phyloP scores from a whole-genome alignment of 2,113 vertebrate genomes.

The Hypomesus transpacificus region DNA sequence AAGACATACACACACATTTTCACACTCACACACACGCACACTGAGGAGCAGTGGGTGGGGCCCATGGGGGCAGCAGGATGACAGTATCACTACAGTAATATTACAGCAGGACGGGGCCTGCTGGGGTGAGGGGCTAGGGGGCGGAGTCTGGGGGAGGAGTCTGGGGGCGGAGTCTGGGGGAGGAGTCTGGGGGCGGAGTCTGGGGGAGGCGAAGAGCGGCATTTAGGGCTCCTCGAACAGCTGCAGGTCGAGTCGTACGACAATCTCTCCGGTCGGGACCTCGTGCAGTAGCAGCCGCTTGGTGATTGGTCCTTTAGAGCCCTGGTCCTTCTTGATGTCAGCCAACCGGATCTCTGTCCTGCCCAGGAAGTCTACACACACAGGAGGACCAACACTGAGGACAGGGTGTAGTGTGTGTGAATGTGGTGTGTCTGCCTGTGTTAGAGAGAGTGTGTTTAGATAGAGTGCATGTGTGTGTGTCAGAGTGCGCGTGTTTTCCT shows the following conservation, averaged over 20 bases:
- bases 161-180: neutral
- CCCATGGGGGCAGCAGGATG: conserved; percentile 22
- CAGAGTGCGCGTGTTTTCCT: conserved; percentile 4
- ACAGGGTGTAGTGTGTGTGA: too few relatives aligned
- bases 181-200: neutral
- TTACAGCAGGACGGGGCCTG: conserved; percentile 18
- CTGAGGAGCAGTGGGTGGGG: conserved; percentile 8
- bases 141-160: too few relatives aligned
- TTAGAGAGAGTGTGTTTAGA: neutral
- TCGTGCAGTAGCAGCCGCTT: conserved; percentile 96
- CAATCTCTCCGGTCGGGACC: conserved; percentile 97
- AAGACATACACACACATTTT: neutral
- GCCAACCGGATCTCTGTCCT: conserved; percentile 97
- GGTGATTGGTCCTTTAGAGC: conserved; percentile 95
- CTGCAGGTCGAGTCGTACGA: conserved; percentile 94
- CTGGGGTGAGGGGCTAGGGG: neutral
- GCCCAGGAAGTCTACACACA: conserved; percentile 88
- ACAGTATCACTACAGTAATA: conserved; percentile 29
- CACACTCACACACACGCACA: neutral
- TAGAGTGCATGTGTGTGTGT: neutral
- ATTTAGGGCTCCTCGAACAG: conserved; percentile 90
- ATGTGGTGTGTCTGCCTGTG: too few relatives aligned
- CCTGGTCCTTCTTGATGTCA: conserved; percentile 98
- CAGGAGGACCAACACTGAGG: neutral
- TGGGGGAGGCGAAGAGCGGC: neutral